Percentiles rank a stretch among this genome's conserved stretches.
phyloP scores from a whole-genome alignment of 2,113 vertebrate genomes.

The Acinonyx jubatus region DNA sequence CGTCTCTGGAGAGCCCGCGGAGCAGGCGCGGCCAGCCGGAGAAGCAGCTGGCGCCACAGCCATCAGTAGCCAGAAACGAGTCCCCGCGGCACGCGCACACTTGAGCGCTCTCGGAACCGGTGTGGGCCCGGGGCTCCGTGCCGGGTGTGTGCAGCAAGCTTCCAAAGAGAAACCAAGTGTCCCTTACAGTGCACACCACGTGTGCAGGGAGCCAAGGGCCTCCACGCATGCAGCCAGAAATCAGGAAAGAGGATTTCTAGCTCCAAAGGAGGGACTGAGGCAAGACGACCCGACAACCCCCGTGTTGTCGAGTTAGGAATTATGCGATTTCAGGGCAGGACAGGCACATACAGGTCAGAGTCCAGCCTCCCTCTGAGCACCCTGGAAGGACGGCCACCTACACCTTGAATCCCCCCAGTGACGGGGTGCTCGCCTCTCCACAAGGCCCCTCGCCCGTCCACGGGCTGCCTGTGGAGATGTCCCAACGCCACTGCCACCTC shows the following conservation, averaged over 20 bases:
- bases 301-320: accelerated
- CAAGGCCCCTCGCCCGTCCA: accelerated
- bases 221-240: background rate
- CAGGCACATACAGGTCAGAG: no score
- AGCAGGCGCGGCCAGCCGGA: accelerated
- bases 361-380: background rate
- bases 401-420: background rate
- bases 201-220: accelerated
- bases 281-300: background rate
- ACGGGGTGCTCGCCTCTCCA: accelerated
- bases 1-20: background rate
- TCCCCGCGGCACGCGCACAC: accelerated
- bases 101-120: accelerated
- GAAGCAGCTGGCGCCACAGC: accelerated
- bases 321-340: no score
- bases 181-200: accelerated
- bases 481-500: background rate
- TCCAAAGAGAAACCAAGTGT: accelerated
- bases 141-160: background rate
- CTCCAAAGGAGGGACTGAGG: background rate
- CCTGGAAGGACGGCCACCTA: background rate
- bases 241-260: background rate
- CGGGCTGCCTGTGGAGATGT: accelerated
- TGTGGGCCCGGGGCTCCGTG: accelerated
- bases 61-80: accelerated